Base-by-base conservation (phyloP, 2,113 vertebrate species). In the Hippopotamus amphibius region DNA sequence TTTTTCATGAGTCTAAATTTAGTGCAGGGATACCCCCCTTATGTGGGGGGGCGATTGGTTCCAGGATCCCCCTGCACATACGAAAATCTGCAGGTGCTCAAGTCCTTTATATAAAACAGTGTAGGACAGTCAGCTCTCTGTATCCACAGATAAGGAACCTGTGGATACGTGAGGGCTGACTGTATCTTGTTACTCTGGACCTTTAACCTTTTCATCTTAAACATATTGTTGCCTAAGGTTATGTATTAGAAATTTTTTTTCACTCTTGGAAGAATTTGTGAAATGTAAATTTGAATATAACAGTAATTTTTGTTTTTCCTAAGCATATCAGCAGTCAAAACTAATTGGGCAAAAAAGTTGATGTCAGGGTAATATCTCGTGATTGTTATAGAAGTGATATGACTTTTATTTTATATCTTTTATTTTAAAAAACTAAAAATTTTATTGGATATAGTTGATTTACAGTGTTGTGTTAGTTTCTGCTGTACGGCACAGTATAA, bases 191-290 rank as follows among this genome's bases (percentile, higher is more conserved):
- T 88, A 33, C 22, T 82, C 11, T 59, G 26, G 19, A 65, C 82
- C 2, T 94, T 87, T 61, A 88, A 63, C 16, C 22, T 66, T 71
- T 83, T 88, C 46, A n/a, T 88, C 53, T n/a, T 96, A 48, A 87
- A 33, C 28, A 43, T 7, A 21, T 61, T 91, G 66, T 53, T 88
- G 74, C 41, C 17, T 87, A 43, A 15, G 12, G 19, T 90, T 63
- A 6, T 79, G 12, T 93, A 76, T 83, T 83, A 71, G 24, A 81
- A 90, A 63, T 37, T 82, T 95, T 90, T 37, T 82, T 95, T 90
- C 7, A 68, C 5, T 59, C n/a, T 69, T 93, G 22, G 22, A 79
- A 85, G 17, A 84, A 57, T 85, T 77, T 89, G 26, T 89, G 41
- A 88, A 81, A 37, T 76, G 14, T 30, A 63, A 53, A 22, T 83